A percentile compares a stretch with the other conserved stretches of the same genome.
Conservation (phyloP, 2,888 invertebrate genomes). For the Palloptera scutellata region DNA sequence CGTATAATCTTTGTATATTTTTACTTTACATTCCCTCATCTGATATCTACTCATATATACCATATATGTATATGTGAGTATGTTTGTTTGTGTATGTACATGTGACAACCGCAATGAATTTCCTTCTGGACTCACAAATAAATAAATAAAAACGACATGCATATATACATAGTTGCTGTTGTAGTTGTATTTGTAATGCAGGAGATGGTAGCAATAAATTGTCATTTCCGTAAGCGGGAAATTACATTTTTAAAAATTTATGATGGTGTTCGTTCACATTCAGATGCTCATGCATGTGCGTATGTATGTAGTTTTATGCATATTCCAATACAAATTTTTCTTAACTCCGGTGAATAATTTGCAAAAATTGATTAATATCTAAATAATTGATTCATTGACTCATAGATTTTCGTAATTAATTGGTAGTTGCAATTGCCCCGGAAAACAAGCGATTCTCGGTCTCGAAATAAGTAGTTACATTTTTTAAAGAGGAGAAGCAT, state of each 20-base stretch:
- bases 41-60: background rate
- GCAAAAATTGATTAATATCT: background rate
- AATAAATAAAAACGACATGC: background rate
- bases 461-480: too few relatives aligned
- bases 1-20: background rate
- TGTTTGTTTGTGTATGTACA: constrained; percentile 3
- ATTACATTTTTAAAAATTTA: constrained; percentile 29
- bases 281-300: too few relatives aligned
- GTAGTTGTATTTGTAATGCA: background rate
- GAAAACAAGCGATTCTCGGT: too few relatives aligned
- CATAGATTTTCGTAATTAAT: too few relatives aligned
- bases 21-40: background rate
- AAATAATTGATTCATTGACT: too few relatives aligned
- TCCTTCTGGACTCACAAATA: constrained; percentile 15
- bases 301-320: too few relatives aligned
- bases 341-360: background rate
- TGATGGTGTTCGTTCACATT: constrained; percentile 7
- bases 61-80: background rate
- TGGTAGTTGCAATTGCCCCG: too few relatives aligned
- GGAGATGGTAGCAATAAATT: constrained; percentile 18
- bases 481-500: too few relatives aligned
- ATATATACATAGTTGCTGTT: background rate
- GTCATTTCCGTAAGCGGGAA: constrained; percentile 26
- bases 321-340: background rate
- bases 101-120: constrained; percentile 22